Conservation (phyloP, 2,797 vertebrate genomes). For the Micromesistius poutassou region DNA sequence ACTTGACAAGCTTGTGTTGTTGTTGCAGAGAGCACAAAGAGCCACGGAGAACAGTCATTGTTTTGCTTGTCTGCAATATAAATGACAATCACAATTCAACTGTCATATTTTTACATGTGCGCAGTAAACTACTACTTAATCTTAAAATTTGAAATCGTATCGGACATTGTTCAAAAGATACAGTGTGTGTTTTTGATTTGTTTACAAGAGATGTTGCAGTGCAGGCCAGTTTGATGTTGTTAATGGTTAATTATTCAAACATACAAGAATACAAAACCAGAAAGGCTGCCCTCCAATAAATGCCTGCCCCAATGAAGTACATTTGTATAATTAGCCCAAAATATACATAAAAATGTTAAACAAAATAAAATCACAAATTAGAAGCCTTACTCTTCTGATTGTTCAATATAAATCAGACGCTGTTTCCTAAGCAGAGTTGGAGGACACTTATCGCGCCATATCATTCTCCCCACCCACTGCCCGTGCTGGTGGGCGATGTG, state of each 20-base stretch:
- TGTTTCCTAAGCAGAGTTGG: constrained; percentile 59
- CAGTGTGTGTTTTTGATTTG: not conserved
- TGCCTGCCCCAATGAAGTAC: not conserved
- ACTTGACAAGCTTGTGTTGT: not conserved
- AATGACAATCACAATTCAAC: not conserved
- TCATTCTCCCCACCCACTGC: constrained; percentile 34
- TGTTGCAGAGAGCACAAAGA: not conserved
- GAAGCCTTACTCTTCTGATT: constrained; percentile 29
- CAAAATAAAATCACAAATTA: not conserved
- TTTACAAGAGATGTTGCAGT: not conserved
- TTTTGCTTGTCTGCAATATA: not conserved
- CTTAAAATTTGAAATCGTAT: not conserved
- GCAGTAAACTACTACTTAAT: not conserved
- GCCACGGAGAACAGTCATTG: not conserved
- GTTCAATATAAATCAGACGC: constrained; percentile 58
- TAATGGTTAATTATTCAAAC: not conserved
- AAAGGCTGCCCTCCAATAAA: not conserved
- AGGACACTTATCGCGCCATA: constrained; percentile 51
- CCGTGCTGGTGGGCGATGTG: constrained; percentile 4
- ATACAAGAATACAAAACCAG: not conserved
- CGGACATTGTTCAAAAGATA: not conserved
- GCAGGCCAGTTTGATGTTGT: not conserved
- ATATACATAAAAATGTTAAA: not conserved
- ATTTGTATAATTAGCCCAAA: not conserved
- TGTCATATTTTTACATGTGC: not conserved